Base-by-base conservation (phyloP, 1,140 invertebrate genomes). In the Solenopsis invicta region DNA sequence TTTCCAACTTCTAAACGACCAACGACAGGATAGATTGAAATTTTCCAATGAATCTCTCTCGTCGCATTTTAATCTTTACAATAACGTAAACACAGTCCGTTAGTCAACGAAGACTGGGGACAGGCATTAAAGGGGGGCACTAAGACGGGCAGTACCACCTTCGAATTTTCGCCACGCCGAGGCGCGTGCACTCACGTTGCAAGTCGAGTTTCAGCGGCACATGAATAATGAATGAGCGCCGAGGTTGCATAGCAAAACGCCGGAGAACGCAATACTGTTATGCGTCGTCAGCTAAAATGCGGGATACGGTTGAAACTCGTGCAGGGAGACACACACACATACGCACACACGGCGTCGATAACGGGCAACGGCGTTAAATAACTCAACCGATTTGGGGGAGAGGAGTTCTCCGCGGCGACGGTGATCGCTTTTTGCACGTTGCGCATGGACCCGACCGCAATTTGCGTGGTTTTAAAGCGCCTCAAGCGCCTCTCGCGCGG, bases 111-210 rank as follows among this genome's bases (percentile, higher is more conserved):
- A n/a, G 13, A 16, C 72, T n/a, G 29, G 29, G 10, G 18, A 50
- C 54, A 18, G 8, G 12, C n/a, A 78, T 86, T 62, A 85, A 69
- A 59, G 64, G 6, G 21, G 64, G 16, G 9, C n/a, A 67, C 18
- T 48, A 21, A 37, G 37, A 48, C 5, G 77, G 21, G 34, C 16
- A 18, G 18, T n/a, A 45, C 13, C 18, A 89, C 85, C 91, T 87
- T 90, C 89, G 90, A 92, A 93, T 93, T 93, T 93, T 90, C 87
- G 89, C 82, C 45, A 67, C 76, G 87, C 86, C 91, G 78, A 89
- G 89, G 88, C 92, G 92, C 93, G 92, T 94, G 91, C 93, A 82
- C 62, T 92, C 93, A 94, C 93, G 94, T 94, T 92, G 88, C 86
- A 89, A 90, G 71, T 71, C 89, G 76, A 54, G 85, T 90, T 77